These are phyloP conservation scores for Psittacula echo DNA, from an alignment of 2,797 vertebrate species.

Conservation along the genomic window DNA sequence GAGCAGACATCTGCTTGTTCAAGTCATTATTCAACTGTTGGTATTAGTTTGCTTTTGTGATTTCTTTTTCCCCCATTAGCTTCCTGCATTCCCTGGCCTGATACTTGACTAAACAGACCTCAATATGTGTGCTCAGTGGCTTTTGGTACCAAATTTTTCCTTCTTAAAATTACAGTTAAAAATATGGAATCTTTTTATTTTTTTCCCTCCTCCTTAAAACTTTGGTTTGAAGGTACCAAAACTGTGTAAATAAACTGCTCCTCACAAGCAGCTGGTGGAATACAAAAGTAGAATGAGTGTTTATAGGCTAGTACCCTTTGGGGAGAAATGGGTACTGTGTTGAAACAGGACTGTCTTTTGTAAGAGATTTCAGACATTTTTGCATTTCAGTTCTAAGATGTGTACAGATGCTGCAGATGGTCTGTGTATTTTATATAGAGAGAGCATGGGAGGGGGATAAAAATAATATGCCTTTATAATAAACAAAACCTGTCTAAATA, in stretches of 20 bases:
- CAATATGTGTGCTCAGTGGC: slow-evolving; percentile 47
- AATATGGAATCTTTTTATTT: background rate
- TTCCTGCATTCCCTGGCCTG: slow-evolving; percentile 21
- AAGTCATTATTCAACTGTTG: background rate
- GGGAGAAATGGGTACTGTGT: slow-evolving; percentile 12
- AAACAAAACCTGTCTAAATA: slow-evolving; percentile 22
- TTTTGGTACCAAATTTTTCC: slow-evolving; percentile 31
- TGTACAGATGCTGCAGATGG: slow-evolving; percentile 48
- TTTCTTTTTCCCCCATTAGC: background rate
- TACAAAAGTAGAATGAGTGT: background rate
- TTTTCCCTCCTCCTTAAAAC: background rate
- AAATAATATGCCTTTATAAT: slow-evolving; percentile 58
- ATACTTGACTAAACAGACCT: slow-evolving; percentile 64
- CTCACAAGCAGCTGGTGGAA: slow-evolving; percentile 42
- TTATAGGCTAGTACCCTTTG: background rate
- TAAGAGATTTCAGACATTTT: slow-evolving; percentile 42
- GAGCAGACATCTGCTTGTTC: background rate
- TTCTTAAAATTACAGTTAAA: background rate
- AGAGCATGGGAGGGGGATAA: background rate
- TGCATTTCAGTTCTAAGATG: slow-evolving; percentile 49
- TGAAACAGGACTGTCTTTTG: slow-evolving; percentile 46
- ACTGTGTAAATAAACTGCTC: slow-evolving; percentile 48
- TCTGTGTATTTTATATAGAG: slow-evolving; percentile 53
- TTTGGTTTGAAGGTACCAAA: slow-evolving; percentile 58
- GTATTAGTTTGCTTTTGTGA: background rate